Base-by-base conservation (phyloP, 2,797 vertebrate genomes). In the Takifugu ocellatus region DNA sequence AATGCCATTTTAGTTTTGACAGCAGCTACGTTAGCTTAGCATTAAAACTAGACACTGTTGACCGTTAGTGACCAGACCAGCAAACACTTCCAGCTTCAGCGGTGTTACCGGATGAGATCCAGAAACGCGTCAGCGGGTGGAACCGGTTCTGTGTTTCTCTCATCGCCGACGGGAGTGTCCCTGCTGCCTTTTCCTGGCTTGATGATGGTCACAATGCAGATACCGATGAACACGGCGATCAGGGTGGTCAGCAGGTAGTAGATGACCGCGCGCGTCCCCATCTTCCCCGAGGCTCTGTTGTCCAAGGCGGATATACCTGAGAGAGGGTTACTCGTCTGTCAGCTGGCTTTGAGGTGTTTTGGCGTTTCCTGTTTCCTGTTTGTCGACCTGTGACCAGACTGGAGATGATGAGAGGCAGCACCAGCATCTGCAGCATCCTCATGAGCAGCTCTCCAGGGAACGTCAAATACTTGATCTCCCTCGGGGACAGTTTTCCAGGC, bases 391-490 rank as follows among this genome's bases (percentile, higher is more conserved):
- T 96, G 76, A 99, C 92, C 59, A 99, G 88, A 81, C 96, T 98
- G 74, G 97, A 99, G 67, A 99, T 87, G 7, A 98, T 97, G 44
- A 99, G 94, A 0, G 96, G 96, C 43, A 98, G 87, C 56, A 99
- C 96, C 70, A 98, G 64, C 97, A 98, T 99, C 88, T 97, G 93
- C 9, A 99, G 82, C 95, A 98, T 96, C 42, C 97, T 93, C 96
- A 99, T 99, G 24, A 99, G 91, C 17, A 98, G 89, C 82, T 99
- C 97, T 0, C 97, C 96, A 0, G 97, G 97, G 72, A 99, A 99
- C 49, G 95, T 92, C 70, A 99, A 96, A 64, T 98, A 98, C 78
- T 95, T 98, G 77, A 98, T 93, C 87, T 97, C 92, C 64, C 93
- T 94, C 79, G 91, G 86, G 66, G 93, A 92, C 80, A 98, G 81